phyloP scores from a whole-genome alignment of 2,113 vertebrate species.

The Agapornis roseicollis region DNA sequence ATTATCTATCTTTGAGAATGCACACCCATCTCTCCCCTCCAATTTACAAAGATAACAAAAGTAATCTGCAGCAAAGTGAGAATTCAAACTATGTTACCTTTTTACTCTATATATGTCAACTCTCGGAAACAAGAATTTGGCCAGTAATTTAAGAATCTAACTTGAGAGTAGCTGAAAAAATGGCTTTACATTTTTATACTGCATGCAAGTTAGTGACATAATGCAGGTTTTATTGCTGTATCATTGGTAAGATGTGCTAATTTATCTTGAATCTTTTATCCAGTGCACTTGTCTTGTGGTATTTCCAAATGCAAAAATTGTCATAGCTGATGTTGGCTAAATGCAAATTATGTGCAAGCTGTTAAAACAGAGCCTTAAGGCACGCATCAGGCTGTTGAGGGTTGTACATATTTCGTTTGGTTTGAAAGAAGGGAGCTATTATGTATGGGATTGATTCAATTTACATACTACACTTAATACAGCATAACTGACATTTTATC shows the following conservation, averaged over 20 bases:
- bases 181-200: not conserved
- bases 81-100: not conserved
- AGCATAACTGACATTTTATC: not conserved
- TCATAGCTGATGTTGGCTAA: not conserved
- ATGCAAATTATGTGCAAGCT: not conserved
- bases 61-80: not conserved
- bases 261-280: not conserved
- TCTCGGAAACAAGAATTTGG: not conserved
- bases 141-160: not conserved
- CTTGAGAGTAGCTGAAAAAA: not conserved
- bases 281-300: not conserved
- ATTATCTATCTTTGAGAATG: not conserved
- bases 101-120: not conserved
- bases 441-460: conserved; percentile 3
- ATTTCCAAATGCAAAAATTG: not conserved
- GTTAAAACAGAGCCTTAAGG: conserved; percentile 35
- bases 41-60: not conserved
- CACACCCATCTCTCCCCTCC: not conserved
- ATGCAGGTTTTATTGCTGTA: not conserved
- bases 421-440: conserved; percentile 55
- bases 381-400: not conserved
- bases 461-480: not conserved
- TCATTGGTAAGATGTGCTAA: not conserved
- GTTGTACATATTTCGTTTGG: not conserved
- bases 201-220: not conserved